phyloP scores from a whole-genome alignment of 1,140 invertebrate species.

The Maniola jurtina region DNA sequence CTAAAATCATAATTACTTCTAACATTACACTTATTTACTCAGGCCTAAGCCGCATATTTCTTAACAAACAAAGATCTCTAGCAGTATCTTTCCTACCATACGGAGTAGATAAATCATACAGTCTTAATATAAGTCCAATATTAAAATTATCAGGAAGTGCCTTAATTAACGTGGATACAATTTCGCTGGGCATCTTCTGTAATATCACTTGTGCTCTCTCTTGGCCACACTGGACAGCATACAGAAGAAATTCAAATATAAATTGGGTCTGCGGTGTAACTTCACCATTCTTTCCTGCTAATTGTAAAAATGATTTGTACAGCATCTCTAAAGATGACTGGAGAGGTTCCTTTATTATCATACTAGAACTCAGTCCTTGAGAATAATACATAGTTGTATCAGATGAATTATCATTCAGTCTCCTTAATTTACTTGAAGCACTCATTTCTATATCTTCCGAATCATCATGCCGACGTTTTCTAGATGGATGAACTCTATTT shows the following conservation, averaged over 20 bases:
- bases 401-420: slow-evolving; percentile 82
- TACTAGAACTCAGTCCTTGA: slow-evolving; percentile 71
- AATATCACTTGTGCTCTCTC: slow-evolving; percentile 87
- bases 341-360: slow-evolving; percentile 81
- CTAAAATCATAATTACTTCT: not conserved
- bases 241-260: slow-evolving; percentile 90
- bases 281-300: slow-evolving; percentile 86
- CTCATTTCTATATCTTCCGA: slow-evolving; percentile 81
- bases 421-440: slow-evolving; percentile 81
- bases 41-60: slow-evolving; percentile 85
- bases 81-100: slow-evolving; percentile 88
- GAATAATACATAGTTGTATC: slow-evolving; percentile 79
- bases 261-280: slow-evolving; percentile 92
- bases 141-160: slow-evolving; percentile 87
- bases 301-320: slow-evolving; percentile 16
- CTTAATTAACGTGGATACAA: slow-evolving; percentile 89
- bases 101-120: slow-evolving; percentile 87
- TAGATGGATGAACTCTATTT: slow-evolving; percentile 72
- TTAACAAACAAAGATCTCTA: slow-evolving; percentile 88
- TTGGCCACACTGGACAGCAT: slow-evolving; percentile 88
- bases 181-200: slow-evolving; percentile 87
- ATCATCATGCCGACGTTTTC: slow-evolving; percentile 83
- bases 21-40: slow-evolving; percentile 41
- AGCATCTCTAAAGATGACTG: slow-evolving; percentile 69
- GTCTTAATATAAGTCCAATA: slow-evolving; percentile 84